A percentile compares a stretch with the other conserved stretches of the same genome.
Evolutionary conservation across 2,888 invertebrate genomes (phyloP).

Genomic region (Pherbina coryleti): DNA sequence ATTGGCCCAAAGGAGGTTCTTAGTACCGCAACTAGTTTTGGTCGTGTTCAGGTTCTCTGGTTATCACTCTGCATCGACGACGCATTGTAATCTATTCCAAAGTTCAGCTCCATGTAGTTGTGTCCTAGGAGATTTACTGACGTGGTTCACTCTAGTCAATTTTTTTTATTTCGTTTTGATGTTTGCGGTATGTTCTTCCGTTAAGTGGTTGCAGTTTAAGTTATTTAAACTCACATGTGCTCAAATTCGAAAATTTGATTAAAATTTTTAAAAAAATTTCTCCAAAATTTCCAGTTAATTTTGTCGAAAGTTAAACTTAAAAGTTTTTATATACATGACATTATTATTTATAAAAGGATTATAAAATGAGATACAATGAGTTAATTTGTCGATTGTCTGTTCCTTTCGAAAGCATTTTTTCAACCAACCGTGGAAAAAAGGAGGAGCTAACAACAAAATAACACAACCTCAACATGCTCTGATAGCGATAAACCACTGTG

Average conservation of each 20-base stretch:
- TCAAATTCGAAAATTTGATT: background rate
- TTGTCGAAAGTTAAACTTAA: no score
- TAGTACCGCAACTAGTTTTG: slow-evolving; percentile 8
- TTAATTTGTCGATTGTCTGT: no score
- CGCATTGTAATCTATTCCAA: background rate
- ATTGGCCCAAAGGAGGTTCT: background rate
- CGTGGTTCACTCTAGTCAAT: background rate
- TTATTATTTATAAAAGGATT: no score
- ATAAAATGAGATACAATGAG: no score
- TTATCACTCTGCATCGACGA: background rate
- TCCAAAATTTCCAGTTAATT: no score
- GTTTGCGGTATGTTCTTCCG: background rate
- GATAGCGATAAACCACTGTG: no score
- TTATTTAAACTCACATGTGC: background rate
- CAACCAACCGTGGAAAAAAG: no score
- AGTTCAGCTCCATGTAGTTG: background rate
- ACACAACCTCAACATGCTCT: no score
- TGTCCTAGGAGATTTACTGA: background rate
- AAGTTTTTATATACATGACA: no score
- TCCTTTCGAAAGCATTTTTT: no score
- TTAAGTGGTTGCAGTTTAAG: slow-evolving; percentile 8
- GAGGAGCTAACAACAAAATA: no score
- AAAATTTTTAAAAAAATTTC: no score
- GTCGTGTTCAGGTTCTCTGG: background rate
- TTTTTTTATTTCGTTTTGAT: background rate